Base-by-base conservation (phyloP, 2,113 vertebrate genomes). In the Merops nubicus region DNA sequence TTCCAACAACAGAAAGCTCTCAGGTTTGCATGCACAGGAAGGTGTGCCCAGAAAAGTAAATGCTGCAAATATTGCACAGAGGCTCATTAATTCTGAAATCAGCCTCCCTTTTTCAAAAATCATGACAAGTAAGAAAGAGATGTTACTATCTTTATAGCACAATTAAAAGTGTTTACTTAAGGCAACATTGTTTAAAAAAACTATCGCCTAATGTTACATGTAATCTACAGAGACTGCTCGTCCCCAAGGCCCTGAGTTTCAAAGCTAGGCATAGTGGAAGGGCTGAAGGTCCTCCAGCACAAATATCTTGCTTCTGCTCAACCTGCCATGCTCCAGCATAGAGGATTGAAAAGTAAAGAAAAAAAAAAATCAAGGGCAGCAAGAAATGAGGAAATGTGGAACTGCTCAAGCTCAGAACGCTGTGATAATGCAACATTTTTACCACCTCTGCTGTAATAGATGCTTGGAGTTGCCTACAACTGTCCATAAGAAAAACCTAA, bases 121-220 rank as follows among this genome's bases (percentile, higher is more conserved):
- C 25, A 5, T 15, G 12, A 6, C 31, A 65, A 79, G 9, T 33
- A 57, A 18, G 72, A 74, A 40, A 45, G 50, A 26, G 42, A 74
- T 10, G 34, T 47, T 50, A 38, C 7, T 43, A 28, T 70, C 93
- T 81, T 88, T 81, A 5, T 2, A 56, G 18, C 21, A 40, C 19
- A 79, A 89, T 82, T 90, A 43, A 3, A 76, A 70, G 23, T 64
- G 34, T 86, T 95, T 80, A 88, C 64, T 94, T 86, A 90, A 72
- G 85, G 73, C 80, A 96, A 83, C 42, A 38, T 26, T 68, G 77
- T 50, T 65, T 94, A 34, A 90, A 83, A 95, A 95, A 90, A 15
- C 67, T 33, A 84, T 8, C 65, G 70, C 42, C 42, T 14, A 8
- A 31, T 5, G 3, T 63, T 77, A 90, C 72, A 88, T 1, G 33